Evolutionary conservation across 2,888 invertebrate genomes (phyloP).

Genomic region (Sminthurides aquaticus): DNA sequence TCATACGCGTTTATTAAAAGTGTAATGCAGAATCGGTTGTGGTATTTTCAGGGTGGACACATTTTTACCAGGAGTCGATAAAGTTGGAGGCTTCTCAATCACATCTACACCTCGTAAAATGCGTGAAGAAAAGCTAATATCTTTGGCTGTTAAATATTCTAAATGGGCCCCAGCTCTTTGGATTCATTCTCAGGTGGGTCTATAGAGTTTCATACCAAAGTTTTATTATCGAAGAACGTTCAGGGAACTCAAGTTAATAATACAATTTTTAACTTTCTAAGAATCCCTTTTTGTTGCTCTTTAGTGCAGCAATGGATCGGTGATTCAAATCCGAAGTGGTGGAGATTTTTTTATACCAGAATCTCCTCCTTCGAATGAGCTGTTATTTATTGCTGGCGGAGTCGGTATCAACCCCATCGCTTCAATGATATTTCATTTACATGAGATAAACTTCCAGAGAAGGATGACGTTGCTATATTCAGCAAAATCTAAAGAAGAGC

Average conservation of each 20-base stretch:
- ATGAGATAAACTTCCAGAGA: conserved; percentile 21
- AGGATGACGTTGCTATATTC: conserved; percentile 46
- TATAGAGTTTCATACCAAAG: too few relatives aligned
- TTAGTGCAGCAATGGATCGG: conserved; percentile 46
- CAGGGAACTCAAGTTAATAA: too few relatives aligned
- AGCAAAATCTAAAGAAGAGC: conserved; percentile 46
- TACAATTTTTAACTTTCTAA: too few relatives aligned
- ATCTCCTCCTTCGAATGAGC: conserved; percentile 44
- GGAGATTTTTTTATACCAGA: conserved; percentile 46
- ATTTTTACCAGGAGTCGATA: conserved; percentile 47
- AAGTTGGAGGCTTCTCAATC: conserved; percentile 50
- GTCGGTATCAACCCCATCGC: conserved; percentile 50
- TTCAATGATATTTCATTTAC: conserved; percentile 44
- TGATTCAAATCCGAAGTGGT: conserved; percentile 47
- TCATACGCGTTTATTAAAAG: background rate
- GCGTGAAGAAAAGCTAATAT: conserved; percentile 42
- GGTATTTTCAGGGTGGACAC: conserved; percentile 49
- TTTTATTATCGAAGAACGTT: too few relatives aligned
- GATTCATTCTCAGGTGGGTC: conserved; percentile 46
- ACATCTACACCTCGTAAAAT: conserved; percentile 47
- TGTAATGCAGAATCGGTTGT: too few relatives aligned
- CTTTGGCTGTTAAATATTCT: conserved; percentile 48
- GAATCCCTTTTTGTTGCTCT: conserved; percentile 7
- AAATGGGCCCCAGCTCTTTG: conserved; percentile 48
- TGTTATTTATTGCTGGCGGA: conserved; percentile 48